phyloP scores from a whole-genome alignment of 2,113 vertebrate genomes.

The Carettochelys insculpta region DNA sequence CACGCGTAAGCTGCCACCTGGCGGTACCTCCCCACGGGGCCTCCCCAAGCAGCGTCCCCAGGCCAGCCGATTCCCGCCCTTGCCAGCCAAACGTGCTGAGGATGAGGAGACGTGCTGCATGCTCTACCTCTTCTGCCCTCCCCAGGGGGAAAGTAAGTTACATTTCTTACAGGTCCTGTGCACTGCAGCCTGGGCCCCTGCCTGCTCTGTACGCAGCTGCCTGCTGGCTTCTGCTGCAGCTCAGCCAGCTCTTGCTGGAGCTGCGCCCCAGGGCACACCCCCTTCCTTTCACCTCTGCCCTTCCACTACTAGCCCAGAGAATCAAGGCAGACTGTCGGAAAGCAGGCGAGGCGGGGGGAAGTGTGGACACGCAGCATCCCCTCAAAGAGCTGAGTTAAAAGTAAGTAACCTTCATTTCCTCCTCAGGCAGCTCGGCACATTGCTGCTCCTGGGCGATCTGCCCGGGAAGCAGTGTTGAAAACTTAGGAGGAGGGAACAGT shows the following conservation, averaged over 20 bases:
- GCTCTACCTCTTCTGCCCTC: too few relatives aligned
- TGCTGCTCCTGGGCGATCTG: neutral
- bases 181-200: too few relatives aligned
- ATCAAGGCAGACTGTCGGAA: neutral
- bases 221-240: too few relatives aligned
- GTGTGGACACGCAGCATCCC: too few relatives aligned
- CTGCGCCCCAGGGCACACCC: too few relatives aligned
- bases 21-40: neutral
- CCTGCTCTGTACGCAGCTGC: too few relatives aligned
- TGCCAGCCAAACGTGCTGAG: neutral
- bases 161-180: too few relatives aligned
- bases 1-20: neutral
- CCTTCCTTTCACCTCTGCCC: neutral
- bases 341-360: neutral
- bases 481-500: neutral
- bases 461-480: neutral
- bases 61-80: neutral
- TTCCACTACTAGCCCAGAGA: neutral
- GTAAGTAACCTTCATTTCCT: neutral
- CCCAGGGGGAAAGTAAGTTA: too few relatives aligned
- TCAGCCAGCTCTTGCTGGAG: too few relatives aligned
- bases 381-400: neutral
- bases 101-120: neutral
- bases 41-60: neutral
- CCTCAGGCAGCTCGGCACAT: neutral